Conservation (phyloP, 2,797 vertebrate species). For the Denticeps clupeoides region DNA sequence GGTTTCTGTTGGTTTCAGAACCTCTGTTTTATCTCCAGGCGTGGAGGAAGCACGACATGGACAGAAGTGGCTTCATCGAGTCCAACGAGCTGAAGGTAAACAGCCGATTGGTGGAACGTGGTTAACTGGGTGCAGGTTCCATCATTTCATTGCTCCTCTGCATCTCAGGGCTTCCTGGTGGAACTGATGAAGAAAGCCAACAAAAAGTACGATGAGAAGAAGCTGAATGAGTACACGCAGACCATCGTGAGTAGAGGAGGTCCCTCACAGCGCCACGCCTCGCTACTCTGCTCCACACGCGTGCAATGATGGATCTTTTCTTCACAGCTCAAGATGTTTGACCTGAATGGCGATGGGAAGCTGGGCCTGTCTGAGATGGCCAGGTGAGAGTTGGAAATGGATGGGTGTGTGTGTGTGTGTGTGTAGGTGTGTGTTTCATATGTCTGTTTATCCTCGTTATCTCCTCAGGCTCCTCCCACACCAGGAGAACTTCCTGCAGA, state of each 20-base stretch:
- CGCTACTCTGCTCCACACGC: neutral
- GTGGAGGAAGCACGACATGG: constrained; percentile 88
- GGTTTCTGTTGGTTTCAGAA: too few relatives aligned
- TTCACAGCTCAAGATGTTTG: constrained; percentile 84
- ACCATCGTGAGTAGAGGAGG: constrained; percentile 75
- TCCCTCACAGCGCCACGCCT: constrained; percentile 1
- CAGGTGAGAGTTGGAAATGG: constrained; percentile 57
- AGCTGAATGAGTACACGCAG: constrained; percentile 87
- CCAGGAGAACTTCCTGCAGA: constrained; percentile 90
- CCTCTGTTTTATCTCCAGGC: constrained; percentile 53
- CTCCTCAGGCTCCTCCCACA: constrained; percentile 77
- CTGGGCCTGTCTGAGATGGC: constrained; percentile 94
- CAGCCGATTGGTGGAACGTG: neutral
- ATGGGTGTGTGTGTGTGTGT: neutral
- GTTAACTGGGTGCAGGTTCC: neutral
- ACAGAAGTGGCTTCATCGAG: constrained; percentile 93
- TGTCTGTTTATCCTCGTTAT: neutral
- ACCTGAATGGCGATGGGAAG: constrained; percentile 87
- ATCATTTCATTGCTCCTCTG: constrained; percentile 5
- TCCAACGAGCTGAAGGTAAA: constrained; percentile 90
- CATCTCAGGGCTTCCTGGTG: constrained; percentile 77
- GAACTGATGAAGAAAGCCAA: constrained; percentile 93
- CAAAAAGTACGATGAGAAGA: constrained; percentile 79
- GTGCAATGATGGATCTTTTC: constrained; percentile 1
- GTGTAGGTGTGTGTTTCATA: neutral